A percentile compares a stretch with the other conserved stretches of the same genome.
These are phyloP conservation scores for Cynocephalus volans DNA, from an alignment of 2,113 vertebrate genomes.

Conservation along the genomic window DNA sequence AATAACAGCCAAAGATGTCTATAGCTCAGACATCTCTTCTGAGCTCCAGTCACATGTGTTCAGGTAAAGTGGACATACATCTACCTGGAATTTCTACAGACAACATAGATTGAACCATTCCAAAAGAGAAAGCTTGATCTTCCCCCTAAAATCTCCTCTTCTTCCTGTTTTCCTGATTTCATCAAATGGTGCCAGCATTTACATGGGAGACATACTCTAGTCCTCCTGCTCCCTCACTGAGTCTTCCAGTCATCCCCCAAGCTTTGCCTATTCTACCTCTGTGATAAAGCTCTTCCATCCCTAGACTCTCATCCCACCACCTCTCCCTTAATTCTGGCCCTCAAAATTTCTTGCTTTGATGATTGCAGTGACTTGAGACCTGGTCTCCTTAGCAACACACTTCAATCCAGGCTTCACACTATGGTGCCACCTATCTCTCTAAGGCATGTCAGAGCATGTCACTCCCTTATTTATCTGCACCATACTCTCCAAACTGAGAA, in stretches of 20 bases:
- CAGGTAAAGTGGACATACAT: background rate
- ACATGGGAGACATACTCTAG: background rate
- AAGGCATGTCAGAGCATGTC: conserved; percentile 1
- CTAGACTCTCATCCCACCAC: background rate
- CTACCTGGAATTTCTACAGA: background rate
- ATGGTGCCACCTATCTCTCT: background rate
- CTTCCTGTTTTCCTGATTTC: background rate
- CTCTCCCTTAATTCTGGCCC: background rate
- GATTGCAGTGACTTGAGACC: background rate
- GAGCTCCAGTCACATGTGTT: background rate
- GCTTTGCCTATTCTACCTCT: background rate
- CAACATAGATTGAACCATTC: background rate
- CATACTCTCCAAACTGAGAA: too few species aligned
- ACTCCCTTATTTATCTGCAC: background rate
- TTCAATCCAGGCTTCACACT: background rate
- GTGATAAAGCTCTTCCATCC: background rate
- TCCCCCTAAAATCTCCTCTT: background rate
- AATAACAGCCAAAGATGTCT: conserved; percentile 11
- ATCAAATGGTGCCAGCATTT: background rate
- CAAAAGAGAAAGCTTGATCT: background rate
- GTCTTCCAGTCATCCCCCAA: background rate
- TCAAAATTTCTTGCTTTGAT: conserved; percentile 18
- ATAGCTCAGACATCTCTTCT: conserved; percentile 18
- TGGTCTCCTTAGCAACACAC: background rate
- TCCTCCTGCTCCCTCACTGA: background rate